These are phyloP conservation scores for Cephus nigrinus DNA, from an alignment of 2,888 invertebrate species.

Conservation along the genomic window DNA sequence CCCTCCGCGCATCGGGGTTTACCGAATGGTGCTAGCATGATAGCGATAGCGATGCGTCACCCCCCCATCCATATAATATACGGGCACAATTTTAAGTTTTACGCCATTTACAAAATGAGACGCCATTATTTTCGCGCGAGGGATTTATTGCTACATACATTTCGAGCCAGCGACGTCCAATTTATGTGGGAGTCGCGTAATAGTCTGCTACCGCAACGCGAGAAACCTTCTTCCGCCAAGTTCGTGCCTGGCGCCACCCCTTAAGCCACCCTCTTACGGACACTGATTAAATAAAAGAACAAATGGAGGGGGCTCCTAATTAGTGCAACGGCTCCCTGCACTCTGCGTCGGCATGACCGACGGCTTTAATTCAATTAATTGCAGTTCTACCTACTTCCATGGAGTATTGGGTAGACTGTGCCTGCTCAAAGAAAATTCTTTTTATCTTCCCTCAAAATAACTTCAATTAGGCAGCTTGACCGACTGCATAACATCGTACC, in stretches of 20 bases:
- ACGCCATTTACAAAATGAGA: constrained; percentile 66
- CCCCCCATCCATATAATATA: constrained; percentile 42
- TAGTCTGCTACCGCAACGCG: constrained; percentile 61
- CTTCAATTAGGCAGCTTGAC: neutral
- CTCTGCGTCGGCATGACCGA: constrained; percentile 34
- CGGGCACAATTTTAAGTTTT: constrained; percentile 61
- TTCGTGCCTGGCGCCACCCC: constrained; percentile 11
- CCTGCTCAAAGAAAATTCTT: no score
- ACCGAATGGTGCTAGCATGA: constrained; percentile 29
- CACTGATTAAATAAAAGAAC: constrained; percentile 57
- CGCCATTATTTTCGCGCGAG: constrained; percentile 61
- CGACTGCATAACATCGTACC: neutral
- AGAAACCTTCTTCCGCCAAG: constrained; percentile 39
- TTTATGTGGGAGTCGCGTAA: constrained; percentile 64
- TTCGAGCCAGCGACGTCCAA: constrained; percentile 58
- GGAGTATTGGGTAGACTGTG: neutral
- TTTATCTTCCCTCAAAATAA: no score
- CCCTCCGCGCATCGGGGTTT: constrained; percentile 52
- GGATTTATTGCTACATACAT: constrained; percentile 64
- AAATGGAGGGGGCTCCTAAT: constrained; percentile 28
- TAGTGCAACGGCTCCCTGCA: constrained; percentile 34
- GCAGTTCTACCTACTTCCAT: constrained; percentile 13
- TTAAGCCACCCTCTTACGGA: constrained; percentile 7
- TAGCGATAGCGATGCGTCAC: constrained; percentile 47
- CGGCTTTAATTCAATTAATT: constrained; percentile 34